Base-by-base conservation (phyloP, 2,113 vertebrate species). In the Piprites chloris region DNA sequence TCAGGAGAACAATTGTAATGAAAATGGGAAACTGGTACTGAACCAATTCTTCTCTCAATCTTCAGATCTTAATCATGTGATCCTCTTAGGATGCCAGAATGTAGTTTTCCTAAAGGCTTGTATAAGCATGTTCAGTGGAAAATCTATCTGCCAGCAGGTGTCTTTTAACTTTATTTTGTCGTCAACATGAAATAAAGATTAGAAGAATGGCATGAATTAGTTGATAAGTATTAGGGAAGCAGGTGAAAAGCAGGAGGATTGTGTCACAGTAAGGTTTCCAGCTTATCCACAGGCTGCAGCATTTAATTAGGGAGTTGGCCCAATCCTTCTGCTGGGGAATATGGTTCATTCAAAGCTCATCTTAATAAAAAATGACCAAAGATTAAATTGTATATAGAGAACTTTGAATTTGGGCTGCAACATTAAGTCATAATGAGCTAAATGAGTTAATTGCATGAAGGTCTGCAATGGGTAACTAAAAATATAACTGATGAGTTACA, bases 241-340 rank as follows among this genome's bases (percentile, higher is more conserved):
- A 98, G 97, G 98, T 97, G 89, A 92, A 97, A 98, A 97, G 96
- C 98, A 97, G 98, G 97, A 98, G 97, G 98, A 97, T 95, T 95
- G 92, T 97, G 97, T 97, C 98, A 97, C 97, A 97, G 96, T 96
- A 90, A 97, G 97, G 95, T 96, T 98, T 93, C 94, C 75, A 95
- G 97, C 95, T 98, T 98, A 97, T 97, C 97, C 98, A 97, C 96
- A 97, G 97, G 97, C 97, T 97, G 95, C 97, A 96, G 96, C 94
- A 81, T 97, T 98, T 98, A 98, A 98, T 98, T 98, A 97, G 97
- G 96, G 96, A 98, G 92, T 96, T 97, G 97, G 97, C 97, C 97
- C 92, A 53, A 75, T 90, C 91, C 85, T 97, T 95, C 96, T 97
- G 96, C 93, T 97, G 52, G 49, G 61, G 46, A 21, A 67, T 44